Base-by-base conservation (phyloP, 2,888 invertebrate species). In the Heliconius charithonia region DNA sequence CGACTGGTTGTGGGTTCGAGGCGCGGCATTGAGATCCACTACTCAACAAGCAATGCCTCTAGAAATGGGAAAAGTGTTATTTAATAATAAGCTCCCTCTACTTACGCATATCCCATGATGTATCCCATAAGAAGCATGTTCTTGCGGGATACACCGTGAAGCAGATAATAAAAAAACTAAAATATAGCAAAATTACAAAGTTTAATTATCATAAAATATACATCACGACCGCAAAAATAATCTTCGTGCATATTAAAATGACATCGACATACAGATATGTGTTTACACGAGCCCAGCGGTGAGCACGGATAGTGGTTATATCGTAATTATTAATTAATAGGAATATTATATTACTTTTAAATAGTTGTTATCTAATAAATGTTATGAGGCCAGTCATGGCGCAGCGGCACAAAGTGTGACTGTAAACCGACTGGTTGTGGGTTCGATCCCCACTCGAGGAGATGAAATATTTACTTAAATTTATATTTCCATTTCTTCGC, bases 151-250 rank as follows among this genome's bases (percentile, higher is more conserved):
- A 66, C 66, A 65, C 32, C n/a, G 67, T 37, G 37, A 67, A 67
- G 7, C n/a, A 29, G 27, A 27, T 62, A 25, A 62, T 7, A 62
- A n/a, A 22, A 25, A 62, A 63, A 16, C 16, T 63, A 63, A 63
- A 41, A 41, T n/a, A 67, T 6, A 25, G 6, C 41, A n/a, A 25
- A 56, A 67, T 67, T 41, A 41, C 3, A 32, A 71, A 32, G 56
- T 32, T 56, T 56, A 56, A 71, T 71, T 71, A n/a, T 16, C 70
- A 12, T 29, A 29, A 51, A 71, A 51, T 56, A 71, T 56, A 71
- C 22, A 22, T n/a, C n/a, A n/a, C 3, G 29, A 71, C 56, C 71
- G 3, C 71, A 71, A 56, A n/a, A 71, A 56, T 71, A 56, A 32
- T 71, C 71, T 56, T 71, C 22, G 22, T 32, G 19, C 32, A 56